phyloP scores from a whole-genome alignment of 92 coral and sea anemone species.

The Chrysogorgia sp. region DNA sequence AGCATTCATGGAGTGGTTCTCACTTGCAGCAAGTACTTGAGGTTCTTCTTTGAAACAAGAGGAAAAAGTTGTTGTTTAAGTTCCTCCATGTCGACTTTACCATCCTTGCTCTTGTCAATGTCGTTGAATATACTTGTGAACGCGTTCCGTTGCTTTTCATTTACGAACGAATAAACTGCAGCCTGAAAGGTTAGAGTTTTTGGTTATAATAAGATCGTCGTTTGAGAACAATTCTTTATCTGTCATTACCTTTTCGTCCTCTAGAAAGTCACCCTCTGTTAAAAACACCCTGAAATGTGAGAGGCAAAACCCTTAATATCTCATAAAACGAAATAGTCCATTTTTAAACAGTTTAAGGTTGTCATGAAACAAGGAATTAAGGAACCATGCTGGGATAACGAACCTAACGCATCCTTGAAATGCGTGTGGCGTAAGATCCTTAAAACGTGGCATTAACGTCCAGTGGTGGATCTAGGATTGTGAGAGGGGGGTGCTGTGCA shows the following conservation, averaged over 20 bases:
- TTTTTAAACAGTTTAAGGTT: too few relatives aligned
- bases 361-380: too few relatives aligned
- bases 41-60: constrained; percentile 72
- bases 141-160: constrained; percentile 71
- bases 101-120: constrained; percentile 88
- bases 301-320: background rate
- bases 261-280: constrained; percentile 67
- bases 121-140: constrained; percentile 81
- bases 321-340: too few relatives aligned
- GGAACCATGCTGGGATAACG: too few relatives aligned
- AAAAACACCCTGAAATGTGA: constrained; percentile 67
- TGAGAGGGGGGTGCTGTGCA: too few relatives aligned
- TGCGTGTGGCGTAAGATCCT: too few relatives aligned
- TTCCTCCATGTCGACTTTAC: constrained; percentile 84
- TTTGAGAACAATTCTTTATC: too few relatives aligned
- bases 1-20: background rate
- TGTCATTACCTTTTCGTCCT: constrained; percentile 49
- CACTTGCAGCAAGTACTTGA: constrained; percentile 89
- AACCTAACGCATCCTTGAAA: too few relatives aligned
- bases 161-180: constrained; percentile 64
- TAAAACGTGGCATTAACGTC: too few relatives aligned
- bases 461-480: too few relatives aligned
- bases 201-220: too few relatives aligned
- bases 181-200: background rate
- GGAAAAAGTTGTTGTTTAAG: constrained; percentile 81